Evolutionary conservation across 2,888 invertebrate genomes (phyloP).

Genomic region (Cacoxenus indagator): DNA sequence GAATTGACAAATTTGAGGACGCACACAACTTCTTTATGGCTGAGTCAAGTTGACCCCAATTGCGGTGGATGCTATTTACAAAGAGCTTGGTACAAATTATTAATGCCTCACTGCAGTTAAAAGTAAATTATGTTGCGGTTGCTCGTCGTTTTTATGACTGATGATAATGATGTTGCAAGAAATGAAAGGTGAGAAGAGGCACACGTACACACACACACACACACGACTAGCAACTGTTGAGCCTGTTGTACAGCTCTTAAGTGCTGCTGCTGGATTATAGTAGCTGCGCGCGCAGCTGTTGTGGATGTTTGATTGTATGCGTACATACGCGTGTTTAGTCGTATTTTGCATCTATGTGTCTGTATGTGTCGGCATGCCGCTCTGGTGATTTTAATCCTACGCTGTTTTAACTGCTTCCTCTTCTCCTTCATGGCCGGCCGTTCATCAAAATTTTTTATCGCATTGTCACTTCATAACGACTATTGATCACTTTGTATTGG

Average conservation of each 20-base stretch:
- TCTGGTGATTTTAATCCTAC: constrained; percentile 25
- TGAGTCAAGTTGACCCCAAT: background rate
- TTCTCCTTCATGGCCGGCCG: no score
- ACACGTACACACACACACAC: no score
- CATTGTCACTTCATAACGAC: background rate
- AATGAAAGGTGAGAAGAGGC: no score
- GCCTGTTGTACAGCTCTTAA: no score
- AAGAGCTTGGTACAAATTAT: no score
- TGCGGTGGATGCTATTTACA: background rate
- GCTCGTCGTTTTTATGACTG: no score
- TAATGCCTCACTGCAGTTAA: no score
- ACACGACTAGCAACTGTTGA: no score
- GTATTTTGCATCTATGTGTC: background rate
- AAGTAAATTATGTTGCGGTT: no score
- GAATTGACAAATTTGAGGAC: background rate
- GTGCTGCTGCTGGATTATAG: background rate
- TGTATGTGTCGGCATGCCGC: background rate
- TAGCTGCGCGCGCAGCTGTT: constrained; percentile 14
- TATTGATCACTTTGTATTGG: constrained; percentile 68
- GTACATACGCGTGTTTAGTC: no score
- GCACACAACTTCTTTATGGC: background rate
- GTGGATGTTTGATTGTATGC: background rate
- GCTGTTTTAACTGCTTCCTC: background rate
- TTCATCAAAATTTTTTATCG: background rate
- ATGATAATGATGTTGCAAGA: no score